phyloP scores from a whole-genome alignment of 2,113 vertebrate species.

The Phycodurus eques region DNA sequence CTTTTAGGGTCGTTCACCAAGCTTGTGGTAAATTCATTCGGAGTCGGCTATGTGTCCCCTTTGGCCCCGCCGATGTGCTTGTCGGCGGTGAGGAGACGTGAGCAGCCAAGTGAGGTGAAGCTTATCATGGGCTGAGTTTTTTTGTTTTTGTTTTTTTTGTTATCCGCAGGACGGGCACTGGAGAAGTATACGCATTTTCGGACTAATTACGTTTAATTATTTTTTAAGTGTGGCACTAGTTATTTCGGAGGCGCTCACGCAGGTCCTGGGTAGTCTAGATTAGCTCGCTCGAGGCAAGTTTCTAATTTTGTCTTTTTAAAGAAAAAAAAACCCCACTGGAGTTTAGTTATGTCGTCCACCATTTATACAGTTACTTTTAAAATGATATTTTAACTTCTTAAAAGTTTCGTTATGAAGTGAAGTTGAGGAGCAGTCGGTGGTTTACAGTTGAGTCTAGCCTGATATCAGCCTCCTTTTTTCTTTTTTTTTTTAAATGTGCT shows the following conservation, averaged over 20 bases:
- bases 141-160: conserved; percentile 17
- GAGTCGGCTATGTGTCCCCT: conserved; percentile 43
- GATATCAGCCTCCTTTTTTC: conserved; percentile 1
- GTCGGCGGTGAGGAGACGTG: conserved; percentile 27
- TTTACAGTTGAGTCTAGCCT: background rate
- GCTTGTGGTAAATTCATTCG: conserved; percentile 21
- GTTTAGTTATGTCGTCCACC: background rate
- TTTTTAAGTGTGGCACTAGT: conserved; percentile 9
- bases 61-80: conserved; percentile 33
- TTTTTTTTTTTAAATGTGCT: background rate
- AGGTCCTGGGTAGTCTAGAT: background rate
- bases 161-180: conserved; percentile 38
- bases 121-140: conserved; percentile 67
- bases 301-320: background rate
- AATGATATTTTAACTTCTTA: background rate
- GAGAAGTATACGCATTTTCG: conserved; percentile 29
- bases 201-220: conserved; percentile 5
- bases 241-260: no score
- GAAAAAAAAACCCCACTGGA: background rate
- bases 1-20: background rate
- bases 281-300: background rate
- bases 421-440: background rate
- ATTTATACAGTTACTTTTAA: background rate
- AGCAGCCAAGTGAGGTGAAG: conserved; percentile 33
- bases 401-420: background rate